Conservation (phyloP, 2,888 invertebrate species). For the Oscheius sp. region DNA sequence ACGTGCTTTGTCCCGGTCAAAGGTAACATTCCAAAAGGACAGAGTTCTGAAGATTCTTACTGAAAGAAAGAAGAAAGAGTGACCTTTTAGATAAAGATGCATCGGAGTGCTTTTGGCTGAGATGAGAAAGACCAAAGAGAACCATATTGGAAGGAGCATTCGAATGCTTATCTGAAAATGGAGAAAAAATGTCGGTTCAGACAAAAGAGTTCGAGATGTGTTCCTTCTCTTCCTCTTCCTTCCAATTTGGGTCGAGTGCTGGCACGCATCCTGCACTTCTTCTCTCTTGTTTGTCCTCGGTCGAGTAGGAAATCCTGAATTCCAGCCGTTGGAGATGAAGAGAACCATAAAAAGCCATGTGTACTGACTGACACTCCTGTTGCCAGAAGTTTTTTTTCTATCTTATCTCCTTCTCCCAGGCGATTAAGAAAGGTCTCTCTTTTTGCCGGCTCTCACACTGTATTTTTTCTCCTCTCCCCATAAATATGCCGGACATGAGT, state of each 20-base stretch:
- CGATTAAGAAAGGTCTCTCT: too few species aligned
- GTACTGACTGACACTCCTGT: too few species aligned
- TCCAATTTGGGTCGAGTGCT: not conserved
- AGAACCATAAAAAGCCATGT: too few species aligned
- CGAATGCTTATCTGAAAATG: too few species aligned
- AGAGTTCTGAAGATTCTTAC: constrained; percentile 37
- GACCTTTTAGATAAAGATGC: constrained; percentile 48
- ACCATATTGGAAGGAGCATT: too few species aligned
- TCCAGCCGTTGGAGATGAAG: too few species aligned
- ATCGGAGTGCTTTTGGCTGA: constrained; percentile 33
- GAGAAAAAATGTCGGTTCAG: not conserved
- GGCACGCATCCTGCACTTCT: not conserved
- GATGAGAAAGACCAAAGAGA: not conserved
- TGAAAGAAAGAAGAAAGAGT: not conserved
- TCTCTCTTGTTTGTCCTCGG: not conserved
- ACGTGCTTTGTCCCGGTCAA: constrained; percentile 45
- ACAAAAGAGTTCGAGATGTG: not conserved
- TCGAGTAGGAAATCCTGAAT: not conserved
- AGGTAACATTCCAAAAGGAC: constrained; percentile 47
- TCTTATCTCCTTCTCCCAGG: too few species aligned
- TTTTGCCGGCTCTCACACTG: too few species aligned
- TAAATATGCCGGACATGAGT: too few species aligned
- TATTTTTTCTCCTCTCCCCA: too few species aligned
- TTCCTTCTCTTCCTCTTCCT: not conserved
- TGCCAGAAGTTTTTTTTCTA: too few species aligned